A percentile compares a stretch with the other conserved stretches of the same genome.
Conservation (phyloP, 2,888 invertebrate species). For the Protonemura montana region DNA sequence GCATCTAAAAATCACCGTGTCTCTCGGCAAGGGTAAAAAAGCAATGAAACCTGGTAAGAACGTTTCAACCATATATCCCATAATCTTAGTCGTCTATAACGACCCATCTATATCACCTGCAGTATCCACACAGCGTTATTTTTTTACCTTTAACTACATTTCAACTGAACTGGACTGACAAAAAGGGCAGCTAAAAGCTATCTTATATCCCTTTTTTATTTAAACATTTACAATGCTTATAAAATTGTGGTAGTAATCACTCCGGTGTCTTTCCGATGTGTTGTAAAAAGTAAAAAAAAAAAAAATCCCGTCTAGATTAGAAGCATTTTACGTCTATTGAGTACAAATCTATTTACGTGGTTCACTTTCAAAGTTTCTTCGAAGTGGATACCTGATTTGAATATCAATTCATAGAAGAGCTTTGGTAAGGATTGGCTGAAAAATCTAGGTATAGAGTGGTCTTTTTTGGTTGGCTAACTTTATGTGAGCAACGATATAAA, state of each 20-base stretch:
- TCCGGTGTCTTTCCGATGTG: background rate
- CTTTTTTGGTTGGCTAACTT: too few species aligned
- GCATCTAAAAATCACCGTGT: background rate
- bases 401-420: background rate
- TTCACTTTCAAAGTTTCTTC: background rate
- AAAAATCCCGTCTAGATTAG: background rate
- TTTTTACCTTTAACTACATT: background rate
- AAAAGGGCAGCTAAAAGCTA: background rate
- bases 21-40: background rate
- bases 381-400: background rate
- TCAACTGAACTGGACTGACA: background rate
- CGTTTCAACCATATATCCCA: background rate
- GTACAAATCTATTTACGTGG: background rate
- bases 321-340: background rate
- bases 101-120: background rate
- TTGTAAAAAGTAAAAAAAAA: too few species aligned
- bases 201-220: background rate
- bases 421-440: background rate
- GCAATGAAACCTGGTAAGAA: background rate
- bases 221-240: background rate
- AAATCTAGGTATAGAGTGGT: background rate
- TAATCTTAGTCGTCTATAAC: background rate
- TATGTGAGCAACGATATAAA: too few species aligned
- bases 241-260: background rate
- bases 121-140: background rate